phyloP scores from a whole-genome alignment of 2,888 invertebrate species.

The Dasypogon diadema region DNA sequence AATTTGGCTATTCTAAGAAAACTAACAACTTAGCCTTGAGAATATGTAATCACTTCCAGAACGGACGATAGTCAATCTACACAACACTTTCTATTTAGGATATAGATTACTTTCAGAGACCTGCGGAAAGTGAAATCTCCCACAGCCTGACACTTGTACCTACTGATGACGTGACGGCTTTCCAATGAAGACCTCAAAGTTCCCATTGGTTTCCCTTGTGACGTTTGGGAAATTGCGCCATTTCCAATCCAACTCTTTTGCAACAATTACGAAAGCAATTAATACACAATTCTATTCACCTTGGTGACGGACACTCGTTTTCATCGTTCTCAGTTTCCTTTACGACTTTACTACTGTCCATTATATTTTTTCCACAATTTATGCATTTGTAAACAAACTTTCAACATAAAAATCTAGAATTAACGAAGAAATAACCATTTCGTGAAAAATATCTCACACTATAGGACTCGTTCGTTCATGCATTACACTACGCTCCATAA shows the following conservation, averaged over 20 bases:
- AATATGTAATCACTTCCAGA: too few relatives aligned
- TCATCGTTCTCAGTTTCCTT: conserved; percentile 64
- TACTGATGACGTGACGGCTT: conserved; percentile 14
- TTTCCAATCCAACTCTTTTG: too few relatives aligned
- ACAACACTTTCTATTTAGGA: too few relatives aligned
- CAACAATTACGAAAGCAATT: conserved; percentile 10
- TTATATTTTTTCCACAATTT: conserved; percentile 58
- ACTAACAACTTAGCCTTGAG: too few relatives aligned
- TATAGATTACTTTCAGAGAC: too few relatives aligned
- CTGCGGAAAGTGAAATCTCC: neutral
- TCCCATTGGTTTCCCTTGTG: conserved; percentile 17
- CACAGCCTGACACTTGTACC: neutral
- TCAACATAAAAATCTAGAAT: too few relatives aligned
- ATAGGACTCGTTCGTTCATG: too few relatives aligned
- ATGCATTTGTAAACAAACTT: conserved; percentile 31
- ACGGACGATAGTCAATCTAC: too few relatives aligned
- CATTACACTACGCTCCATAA: too few relatives aligned
- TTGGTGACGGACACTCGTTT: conserved; percentile 65
- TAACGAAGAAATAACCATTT: too few relatives aligned
- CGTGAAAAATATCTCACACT: too few relatives aligned
- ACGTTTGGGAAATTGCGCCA: conserved; percentile 32
- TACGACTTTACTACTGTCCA: conserved; percentile 62
- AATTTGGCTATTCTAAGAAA: too few relatives aligned
- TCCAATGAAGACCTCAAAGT: neutral
- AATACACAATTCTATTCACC: conserved; percentile 59